Percentiles rank a stretch among this genome's conserved stretches.
Evolutionary conservation across 2,888 invertebrate genomes (phyloP).

Genomic region (Zaprionus obscuricornis): DNA sequence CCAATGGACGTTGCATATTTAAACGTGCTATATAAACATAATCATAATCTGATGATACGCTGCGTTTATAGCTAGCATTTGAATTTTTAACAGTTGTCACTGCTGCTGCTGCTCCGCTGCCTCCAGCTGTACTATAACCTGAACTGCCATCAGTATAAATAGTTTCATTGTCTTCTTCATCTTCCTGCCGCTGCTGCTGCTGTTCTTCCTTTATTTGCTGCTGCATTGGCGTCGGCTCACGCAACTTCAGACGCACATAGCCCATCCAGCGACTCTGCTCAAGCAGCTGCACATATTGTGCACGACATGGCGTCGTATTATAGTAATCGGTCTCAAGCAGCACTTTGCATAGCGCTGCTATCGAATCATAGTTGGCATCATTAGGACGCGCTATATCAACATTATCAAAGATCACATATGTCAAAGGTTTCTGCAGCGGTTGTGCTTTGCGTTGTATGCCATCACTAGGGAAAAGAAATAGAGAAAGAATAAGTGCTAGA

Average conservation of each 20-base stretch:
- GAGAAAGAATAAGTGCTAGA: neutral
- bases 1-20: constrained; percentile 86
- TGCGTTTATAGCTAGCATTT: no score
- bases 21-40: constrained; percentile 87
- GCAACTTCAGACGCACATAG: constrained; percentile 80
- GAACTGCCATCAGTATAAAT: constrained; percentile 74
- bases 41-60: constrained; percentile 80
- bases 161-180: constrained; percentile 33
- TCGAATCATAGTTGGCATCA: constrained; percentile 84
- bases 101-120: constrained; percentile 36
- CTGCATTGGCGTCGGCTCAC: constrained; percentile 58
- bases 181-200: constrained; percentile 6
- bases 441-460: constrained; percentile 82
- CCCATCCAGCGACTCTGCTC: constrained; percentile 81
- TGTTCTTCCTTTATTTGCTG: neutral
- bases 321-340: constrained; percentile 84
- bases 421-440: constrained; percentile 86
- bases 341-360: constrained; percentile 86
- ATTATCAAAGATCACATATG: constrained; percentile 89
- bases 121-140: constrained; percentile 62
- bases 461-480: constrained; percentile 63
- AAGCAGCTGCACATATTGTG: constrained; percentile 68
- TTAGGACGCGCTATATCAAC: constrained; percentile 88
- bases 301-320: constrained; percentile 73
- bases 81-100: no score